These are phyloP conservation scores for Megastigmus dorsalis DNA, from an alignment of 2,888 invertebrate species.

Conservation along the genomic window DNA sequence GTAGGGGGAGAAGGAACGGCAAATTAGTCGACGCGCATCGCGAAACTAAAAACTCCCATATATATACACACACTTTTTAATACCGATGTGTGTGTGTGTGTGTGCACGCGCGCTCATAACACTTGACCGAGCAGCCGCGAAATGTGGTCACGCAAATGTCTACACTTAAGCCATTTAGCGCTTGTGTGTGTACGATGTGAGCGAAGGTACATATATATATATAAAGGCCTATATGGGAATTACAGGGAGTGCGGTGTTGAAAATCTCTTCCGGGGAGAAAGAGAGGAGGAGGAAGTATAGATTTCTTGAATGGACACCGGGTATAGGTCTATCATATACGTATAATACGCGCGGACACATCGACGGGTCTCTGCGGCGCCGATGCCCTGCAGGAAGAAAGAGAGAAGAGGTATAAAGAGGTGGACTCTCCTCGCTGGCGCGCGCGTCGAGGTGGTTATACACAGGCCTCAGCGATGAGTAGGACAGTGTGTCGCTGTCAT, in stretches of 20 bases:
- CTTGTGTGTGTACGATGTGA: neutral
- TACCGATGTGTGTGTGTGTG: no score
- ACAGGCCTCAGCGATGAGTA: conserved; percentile 67
- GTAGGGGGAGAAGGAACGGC: no score
- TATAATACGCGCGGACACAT: no score
- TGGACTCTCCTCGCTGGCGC: neutral
- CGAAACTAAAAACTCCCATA: no score
- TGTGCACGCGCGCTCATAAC: no score
- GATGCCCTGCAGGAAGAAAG: neutral
- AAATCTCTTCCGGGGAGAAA: no score
- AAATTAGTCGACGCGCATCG: no score
- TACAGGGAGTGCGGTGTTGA: no score
- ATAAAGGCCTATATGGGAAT: neutral
- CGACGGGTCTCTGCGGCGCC: no score
- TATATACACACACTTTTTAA: no score
- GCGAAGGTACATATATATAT: neutral
- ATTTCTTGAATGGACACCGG: neutral
- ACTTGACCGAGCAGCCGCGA: conserved; percentile 30
- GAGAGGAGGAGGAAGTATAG: neutral
- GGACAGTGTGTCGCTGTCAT: conserved; percentile 74
- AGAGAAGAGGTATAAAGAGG: neutral
- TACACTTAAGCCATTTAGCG: neutral
- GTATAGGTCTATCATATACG: neutral
- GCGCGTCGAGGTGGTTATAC: neutral
- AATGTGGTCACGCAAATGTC: conserved; percentile 22